Evolutionary conservation across 2,888 invertebrate species (phyloP), one percentile per base, ranked within the genome.

Genomic region (Cataglyphis rosenhaueri): DNA sequence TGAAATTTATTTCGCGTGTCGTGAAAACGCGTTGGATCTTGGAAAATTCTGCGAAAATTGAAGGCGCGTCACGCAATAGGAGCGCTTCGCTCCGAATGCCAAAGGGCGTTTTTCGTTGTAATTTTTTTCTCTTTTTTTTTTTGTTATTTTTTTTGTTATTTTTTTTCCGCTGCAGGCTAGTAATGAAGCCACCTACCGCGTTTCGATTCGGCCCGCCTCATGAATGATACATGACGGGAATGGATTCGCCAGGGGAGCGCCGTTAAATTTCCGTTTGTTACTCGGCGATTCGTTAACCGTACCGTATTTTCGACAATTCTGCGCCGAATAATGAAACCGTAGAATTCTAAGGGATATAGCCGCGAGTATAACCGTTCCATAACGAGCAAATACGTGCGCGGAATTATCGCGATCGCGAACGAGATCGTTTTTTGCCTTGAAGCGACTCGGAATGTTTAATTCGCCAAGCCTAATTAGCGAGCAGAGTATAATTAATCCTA

Each of bases 151-250:
- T 55, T 35, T 29, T 18, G 0, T 6, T 4, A 0, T 18, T 25
- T 29, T 5, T 59, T 41, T 71, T 52, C 44, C 12, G 44, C 73
- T 12, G 18, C 48, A 21, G 18, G 41, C 61, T 74, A 74, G 35
- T 59, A 79, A 59, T 18, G 44, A 52, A 76, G 41, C 61, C 21
- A 25, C 15, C 29, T n/a, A 21, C 76, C 52, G 61, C 25, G 52
- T 44, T 12, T 38, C 57, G 25, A 62, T 76, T 29, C 10, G 21
- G 12, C 15, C 21, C 18, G 61, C 18, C 64, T 82, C 65, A 84
- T 82, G 82, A 82, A 84, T 84, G 84, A 82, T 84, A 52, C 82
- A 82, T 84, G 61, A 44, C 57, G 15, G 21, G 8, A 29, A 66
- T 38, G 35, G 61, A 83, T 59, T 81, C 65, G 52, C 48, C n/a